Evolutionary conservation across 53 echinoderm and acorn worm genomes (phyloP).

Genomic region (Stichopus horrens): DNA sequence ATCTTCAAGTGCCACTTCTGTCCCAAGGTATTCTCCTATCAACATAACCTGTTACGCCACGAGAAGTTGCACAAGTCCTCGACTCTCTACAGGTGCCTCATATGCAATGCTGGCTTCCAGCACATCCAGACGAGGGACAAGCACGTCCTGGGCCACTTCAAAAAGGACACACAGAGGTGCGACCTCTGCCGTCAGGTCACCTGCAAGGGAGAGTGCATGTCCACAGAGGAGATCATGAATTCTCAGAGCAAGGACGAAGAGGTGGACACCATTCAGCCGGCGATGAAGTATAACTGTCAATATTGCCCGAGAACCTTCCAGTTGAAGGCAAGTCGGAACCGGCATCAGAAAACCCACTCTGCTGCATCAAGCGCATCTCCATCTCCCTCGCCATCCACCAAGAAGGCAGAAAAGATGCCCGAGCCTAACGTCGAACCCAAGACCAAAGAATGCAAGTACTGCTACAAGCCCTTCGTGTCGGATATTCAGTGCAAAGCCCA

Average conservation of each 20-base stretch:
- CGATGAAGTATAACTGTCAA: neutral
- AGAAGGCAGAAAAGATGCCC: neutral
- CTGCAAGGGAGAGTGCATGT: constrained; percentile 36
- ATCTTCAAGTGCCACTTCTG: neutral
- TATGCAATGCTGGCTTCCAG: constrained; percentile 9
- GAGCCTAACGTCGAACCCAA: neutral
- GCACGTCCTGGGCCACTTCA: constrained; percentile 37
- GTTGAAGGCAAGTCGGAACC: constrained; percentile 26
- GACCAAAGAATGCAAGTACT: constrained; percentile 27
- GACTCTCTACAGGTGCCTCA: constrained; percentile 21
- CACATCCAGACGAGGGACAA: constrained; percentile 12
- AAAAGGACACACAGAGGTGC: constrained; percentile 35
- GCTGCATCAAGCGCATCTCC: neutral
- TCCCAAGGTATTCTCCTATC: constrained; percentile 3
- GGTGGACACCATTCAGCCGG: neutral
- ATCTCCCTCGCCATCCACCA: neutral
- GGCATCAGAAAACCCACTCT: constrained; percentile 22
- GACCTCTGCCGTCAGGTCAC: constrained; percentile 42
- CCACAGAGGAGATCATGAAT: constrained; percentile 21
- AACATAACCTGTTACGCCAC: constrained; percentile 11
- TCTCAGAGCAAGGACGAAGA: neutral
- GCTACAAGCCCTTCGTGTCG: constrained; percentile 23
- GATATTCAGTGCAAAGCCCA: neutral
- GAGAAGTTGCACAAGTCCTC: constrained; percentile 11
- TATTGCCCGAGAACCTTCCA: constrained; percentile 14